These are phyloP conservation scores for Chromoteleia sp. DNA, from an alignment of 2,888 invertebrate species.

Conservation along the genomic window DNA sequence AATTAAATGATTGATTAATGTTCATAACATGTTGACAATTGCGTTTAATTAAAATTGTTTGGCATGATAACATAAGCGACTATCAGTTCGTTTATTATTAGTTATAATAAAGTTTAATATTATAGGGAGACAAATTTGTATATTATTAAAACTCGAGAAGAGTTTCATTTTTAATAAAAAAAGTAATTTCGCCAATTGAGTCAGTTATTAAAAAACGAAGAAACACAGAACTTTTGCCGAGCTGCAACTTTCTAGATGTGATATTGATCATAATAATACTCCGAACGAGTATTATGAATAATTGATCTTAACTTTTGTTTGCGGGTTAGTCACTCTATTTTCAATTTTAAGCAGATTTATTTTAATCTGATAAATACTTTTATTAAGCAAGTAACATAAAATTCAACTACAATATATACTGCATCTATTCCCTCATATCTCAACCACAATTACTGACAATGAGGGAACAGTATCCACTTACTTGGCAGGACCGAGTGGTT, in stretches of 20 bases:
- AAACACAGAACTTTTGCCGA: neutral
- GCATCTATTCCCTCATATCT: slow-evolving; percentile 41
- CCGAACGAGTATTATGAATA: slow-evolving; percentile 5
- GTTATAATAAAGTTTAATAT: neutral
- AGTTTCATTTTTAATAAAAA: slow-evolving; percentile 8
- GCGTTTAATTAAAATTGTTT: slow-evolving; percentile 1
- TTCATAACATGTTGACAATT: too few species aligned
- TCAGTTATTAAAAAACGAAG: neutral
- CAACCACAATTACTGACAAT: slow-evolving; percentile 7
- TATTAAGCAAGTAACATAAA: slow-evolving; percentile 24
- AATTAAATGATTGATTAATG: too few species aligned
- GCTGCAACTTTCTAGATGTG: neutral
- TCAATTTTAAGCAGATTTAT: slow-evolving; percentile 7
- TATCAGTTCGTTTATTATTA: neutral
- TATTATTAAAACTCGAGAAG: neutral
- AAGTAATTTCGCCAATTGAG: neutral
- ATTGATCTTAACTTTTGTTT: slow-evolving; percentile 28
- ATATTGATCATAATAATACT: slow-evolving; percentile 26
- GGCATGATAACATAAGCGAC: neutral
- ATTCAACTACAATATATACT: neutral
- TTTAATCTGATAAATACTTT: slow-evolving; percentile 13
- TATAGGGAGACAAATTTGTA: neutral
- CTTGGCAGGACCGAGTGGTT: slow-evolving; percentile 53
- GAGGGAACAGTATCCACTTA: slow-evolving; percentile 31
- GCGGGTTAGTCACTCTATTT: neutral